Conservation (phyloP, 1,140 invertebrate genomes). For the Agrilus planipennis region DNA sequence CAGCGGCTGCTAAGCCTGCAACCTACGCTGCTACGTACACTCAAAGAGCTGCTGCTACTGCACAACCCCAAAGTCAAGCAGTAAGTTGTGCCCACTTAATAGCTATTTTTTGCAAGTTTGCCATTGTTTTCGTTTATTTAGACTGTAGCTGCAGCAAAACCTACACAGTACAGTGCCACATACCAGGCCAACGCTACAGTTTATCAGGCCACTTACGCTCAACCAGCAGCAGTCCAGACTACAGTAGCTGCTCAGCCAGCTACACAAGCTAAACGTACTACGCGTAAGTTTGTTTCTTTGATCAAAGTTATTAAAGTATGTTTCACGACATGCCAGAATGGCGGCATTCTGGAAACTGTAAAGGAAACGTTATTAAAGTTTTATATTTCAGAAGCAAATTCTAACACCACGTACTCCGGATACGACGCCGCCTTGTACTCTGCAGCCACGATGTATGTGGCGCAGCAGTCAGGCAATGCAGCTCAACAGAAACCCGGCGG, state of each 20-base stretch:
- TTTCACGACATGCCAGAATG: background rate
- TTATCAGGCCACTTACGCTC: conserved; percentile 33
- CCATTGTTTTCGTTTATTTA: conserved; percentile 10
- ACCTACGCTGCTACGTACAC: conserved; percentile 44
- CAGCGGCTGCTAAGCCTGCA: conserved; percentile 41
- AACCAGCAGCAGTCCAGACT: conserved; percentile 30
- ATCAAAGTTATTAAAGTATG: background rate
- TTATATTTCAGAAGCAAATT: conserved; percentile 36
- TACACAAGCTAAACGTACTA: conserved; percentile 35
- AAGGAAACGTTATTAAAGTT: too few relatives aligned
- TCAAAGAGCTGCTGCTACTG: conserved; percentile 25
- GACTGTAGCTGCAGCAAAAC: conserved; percentile 30
- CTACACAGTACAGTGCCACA: conserved; percentile 33
- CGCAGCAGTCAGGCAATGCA: conserved; percentile 55
- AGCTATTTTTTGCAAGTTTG: background rate
- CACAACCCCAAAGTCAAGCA: conserved; percentile 35
- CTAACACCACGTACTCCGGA: conserved; percentile 58
- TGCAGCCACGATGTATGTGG: conserved; percentile 85
- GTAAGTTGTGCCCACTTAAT: conserved; percentile 8
- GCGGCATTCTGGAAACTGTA: background rate
- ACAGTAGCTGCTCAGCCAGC: conserved; percentile 34
- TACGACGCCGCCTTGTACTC: conserved; percentile 89
- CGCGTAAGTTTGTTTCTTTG: background rate
- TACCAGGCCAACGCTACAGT: conserved; percentile 33
- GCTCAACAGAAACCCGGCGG: conserved; percentile 43